Base-by-base conservation (phyloP, 2,797 vertebrate genomes). In the Vultur gryphus region DNA sequence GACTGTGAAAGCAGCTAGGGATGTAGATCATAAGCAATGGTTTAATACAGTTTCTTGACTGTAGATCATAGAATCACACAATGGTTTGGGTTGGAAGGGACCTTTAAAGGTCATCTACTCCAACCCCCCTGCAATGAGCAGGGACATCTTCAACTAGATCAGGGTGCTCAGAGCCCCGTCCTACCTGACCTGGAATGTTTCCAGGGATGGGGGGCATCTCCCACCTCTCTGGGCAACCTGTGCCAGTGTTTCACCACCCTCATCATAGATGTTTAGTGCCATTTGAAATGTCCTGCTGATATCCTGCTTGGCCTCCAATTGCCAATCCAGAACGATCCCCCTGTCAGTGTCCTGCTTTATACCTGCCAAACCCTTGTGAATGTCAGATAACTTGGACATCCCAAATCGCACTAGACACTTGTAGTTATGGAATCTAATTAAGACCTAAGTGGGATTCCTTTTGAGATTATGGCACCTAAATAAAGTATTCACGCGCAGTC, bases 401-500 rank as follows among this genome's bases (percentile, higher is more conserved):
- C 29, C 80, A 91, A 82, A 43, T 94, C 6, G 1, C 39, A 58
- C 21, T 54, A 24, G 31, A 51, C 35, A 66, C 43, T 16, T 72
- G 16, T n/a, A 55, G 29, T 58, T 89, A 37, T 33, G 8, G 29
- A 88, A 65, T 79, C 51, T 62, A 95, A 70, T 90, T 82, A 79
- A 70, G 35, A n/a, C 28, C 24, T 73, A 64, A 62, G 51, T 81
- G 81, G 57, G 43, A 72, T 65, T 90, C 6, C 39, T 76, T 84
- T 48, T 69, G 44, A 83, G 35, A 83, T 81, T 75, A 44, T 69
- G 59, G 18, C 59, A 52, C 23, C 44, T 84, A 65, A 71, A 59
- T 62, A 49, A 89, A 29, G 9, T 28, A 26, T 51, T 86, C 19
- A 15, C 0, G 0, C 5, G 2, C 41, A 66, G 29, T 81, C 11